Evolutionary conservation across 1,140 invertebrate genomes (phyloP).

Genomic region (Trachymyrmex cornetzi): DNA sequence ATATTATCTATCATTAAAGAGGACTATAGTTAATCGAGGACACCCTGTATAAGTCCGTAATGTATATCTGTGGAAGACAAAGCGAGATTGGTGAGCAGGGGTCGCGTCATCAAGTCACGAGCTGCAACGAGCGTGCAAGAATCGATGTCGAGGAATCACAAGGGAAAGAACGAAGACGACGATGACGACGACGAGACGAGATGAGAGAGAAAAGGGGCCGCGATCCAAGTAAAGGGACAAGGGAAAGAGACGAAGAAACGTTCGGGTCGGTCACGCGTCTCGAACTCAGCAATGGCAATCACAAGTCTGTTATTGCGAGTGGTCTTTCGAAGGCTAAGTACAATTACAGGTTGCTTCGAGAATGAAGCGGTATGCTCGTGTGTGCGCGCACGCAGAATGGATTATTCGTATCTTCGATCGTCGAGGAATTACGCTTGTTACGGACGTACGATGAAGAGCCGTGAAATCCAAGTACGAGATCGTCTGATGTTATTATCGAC

Average conservation of each 20-base stretch:
- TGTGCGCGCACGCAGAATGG: slow-evolving; percentile 4
- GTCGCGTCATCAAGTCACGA: slow-evolving; percentile 66
- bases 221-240: slow-evolving; percentile 4
- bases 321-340: slow-evolving; percentile 69
- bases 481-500: slow-evolving; percentile 17
- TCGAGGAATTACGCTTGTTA: slow-evolving; percentile 48
- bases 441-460: neutral
- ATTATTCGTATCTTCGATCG: slow-evolving; percentile 31
- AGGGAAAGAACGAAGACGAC: slow-evolving; percentile 39
- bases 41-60: slow-evolving; percentile 21
- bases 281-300: slow-evolving; percentile 63
- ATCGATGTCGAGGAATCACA: slow-evolving; percentile 60
- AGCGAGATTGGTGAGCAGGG: slow-evolving; percentile 62
- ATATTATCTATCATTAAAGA: neutral
- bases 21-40: neutral
- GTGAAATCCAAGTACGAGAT: slow-evolving; percentile 30
- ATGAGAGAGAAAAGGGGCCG: slow-evolving; percentile 32
- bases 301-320: slow-evolving; percentile 63
- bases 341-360: slow-evolving; percentile 67
- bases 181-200: slow-evolving; percentile 35
- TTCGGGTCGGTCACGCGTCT: slow-evolving; percentile 66
- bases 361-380: neutral
- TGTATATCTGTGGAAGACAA: slow-evolving; percentile 53
- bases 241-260: slow-evolving; percentile 54
- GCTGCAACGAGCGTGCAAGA: slow-evolving; percentile 55